Percentiles rank a stretch among this genome's conserved stretches.
These are phyloP conservation scores for Synanceia verrucosa DNA, from an alignment of 2,797 vertebrate species.

Conservation along the genomic window DNA sequence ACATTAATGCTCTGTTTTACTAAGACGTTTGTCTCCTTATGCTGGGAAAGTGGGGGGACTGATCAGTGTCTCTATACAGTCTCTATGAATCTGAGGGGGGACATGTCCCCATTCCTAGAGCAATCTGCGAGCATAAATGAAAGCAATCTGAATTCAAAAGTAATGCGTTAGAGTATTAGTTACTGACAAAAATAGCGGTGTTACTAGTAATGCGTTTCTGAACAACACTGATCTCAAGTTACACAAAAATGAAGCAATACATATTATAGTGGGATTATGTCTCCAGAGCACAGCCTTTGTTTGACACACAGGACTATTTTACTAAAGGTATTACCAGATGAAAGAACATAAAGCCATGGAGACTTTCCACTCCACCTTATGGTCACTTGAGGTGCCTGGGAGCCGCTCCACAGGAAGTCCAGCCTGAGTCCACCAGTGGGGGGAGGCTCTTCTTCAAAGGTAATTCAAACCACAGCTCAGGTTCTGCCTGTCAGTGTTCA, in stretches of 20 bases:
- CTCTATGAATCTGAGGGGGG: too few relatives aligned
- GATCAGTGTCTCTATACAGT: too few relatives aligned
- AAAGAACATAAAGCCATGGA: constrained; percentile 20
- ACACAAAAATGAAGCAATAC: not conserved
- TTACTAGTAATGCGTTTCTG: too few relatives aligned
- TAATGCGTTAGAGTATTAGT: too few relatives aligned
- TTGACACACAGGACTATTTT: not conserved
- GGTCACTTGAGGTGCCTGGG: constrained; percentile 37
- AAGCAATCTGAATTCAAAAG: too few relatives aligned
- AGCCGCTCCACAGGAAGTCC: constrained; percentile 45
- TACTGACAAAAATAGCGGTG: too few relatives aligned
- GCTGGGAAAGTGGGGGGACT: too few relatives aligned
- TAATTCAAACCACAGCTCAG: constrained; percentile 73
- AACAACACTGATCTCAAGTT: too few relatives aligned
- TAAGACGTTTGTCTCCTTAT: too few relatives aligned
- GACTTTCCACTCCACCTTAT: constrained; percentile 25
- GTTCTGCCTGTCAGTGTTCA: constrained; percentile 64
- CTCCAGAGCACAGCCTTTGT: not conserved
- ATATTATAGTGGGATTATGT: not conserved
- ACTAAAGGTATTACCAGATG: not conserved
- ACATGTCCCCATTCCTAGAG: too few relatives aligned
- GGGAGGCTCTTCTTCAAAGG: constrained; percentile 79
- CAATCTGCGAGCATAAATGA: too few relatives aligned
- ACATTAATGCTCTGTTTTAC: too few relatives aligned
- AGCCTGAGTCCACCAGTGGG: constrained; percentile 31